Base-by-base conservation (phyloP, 2,113 vertebrate genomes). In the Leptobrachium leishanense region DNA sequence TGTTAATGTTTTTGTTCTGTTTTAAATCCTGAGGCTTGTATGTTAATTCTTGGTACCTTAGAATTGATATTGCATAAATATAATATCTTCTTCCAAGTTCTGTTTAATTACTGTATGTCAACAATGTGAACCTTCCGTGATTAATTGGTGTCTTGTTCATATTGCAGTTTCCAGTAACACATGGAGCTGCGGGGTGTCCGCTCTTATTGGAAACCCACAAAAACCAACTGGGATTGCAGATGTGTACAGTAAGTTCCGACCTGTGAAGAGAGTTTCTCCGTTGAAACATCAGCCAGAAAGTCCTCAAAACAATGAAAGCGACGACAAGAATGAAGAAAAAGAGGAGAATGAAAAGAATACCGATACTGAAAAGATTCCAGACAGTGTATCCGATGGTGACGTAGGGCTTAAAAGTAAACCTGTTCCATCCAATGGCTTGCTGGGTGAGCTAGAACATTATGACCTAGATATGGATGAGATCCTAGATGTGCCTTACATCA, bases 391-490 rank as follows among this genome's bases (percentile, higher is more conserved):
- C 3, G 83, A 83, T 8, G 90, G 91, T 0, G 87, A 89, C 0
- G 74, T 82, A 0, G 88, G 64, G 1, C 90, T 90, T 76, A 94
- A 94, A 83, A 87, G 83, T 11, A 94, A 93, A 83, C 86, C 69
- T 53, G 59, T 81, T 0, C 90, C 92, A 43, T 85, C 88, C 2
- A 65, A 85, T 73, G 82, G 88, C 31, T 83, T 95, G 15, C 92
- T 94, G 63, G 98, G 96, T 0, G 97, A 99, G 79, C 90, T 98
- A 88, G 98, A 99, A 76, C 98, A 99, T 83, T 99, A 99, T 65
- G 98, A 99, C 78, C 92, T 99, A 74, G 97, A 99, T 90, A 98
- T 99, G 98, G 98, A 99, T 84, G 98, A 99, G 91, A 99, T 99
- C 89, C 93, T 99, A 88, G 98, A 98, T 43, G 98, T 99, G 90